Conservation (phyloP, 1,140 invertebrate species). For the Papilio aristodemus region DNA sequence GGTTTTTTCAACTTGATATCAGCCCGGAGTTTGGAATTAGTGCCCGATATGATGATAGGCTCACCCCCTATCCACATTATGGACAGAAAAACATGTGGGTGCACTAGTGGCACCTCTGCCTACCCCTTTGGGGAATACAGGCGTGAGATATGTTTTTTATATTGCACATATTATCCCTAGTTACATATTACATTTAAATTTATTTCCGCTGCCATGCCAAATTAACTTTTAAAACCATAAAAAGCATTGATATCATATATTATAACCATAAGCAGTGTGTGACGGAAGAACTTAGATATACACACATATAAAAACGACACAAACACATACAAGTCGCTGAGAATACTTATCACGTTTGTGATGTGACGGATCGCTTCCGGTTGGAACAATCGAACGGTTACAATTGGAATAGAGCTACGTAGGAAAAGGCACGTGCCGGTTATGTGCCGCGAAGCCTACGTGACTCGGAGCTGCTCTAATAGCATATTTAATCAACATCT, state of each 20-base stretch:
- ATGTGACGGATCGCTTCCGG: background rate
- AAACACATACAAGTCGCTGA: background rate
- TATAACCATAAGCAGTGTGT: conserved; percentile 7
- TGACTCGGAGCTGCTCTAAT: conserved; percentile 16
- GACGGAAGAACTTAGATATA: background rate
- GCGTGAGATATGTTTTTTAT: no score
- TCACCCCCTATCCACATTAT: no score
- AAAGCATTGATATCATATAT: conserved; percentile 17
- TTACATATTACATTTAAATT: background rate
- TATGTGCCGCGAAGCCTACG: conserved; percentile 20
- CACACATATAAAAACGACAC: background rate
- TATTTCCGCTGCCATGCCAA: background rate
- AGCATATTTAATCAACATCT: conserved; percentile 13
- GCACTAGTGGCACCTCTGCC: no score
- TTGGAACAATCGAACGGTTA: conserved; percentile 4
- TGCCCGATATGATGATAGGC: no score
- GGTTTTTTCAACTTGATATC: no score
- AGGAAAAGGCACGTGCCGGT: conserved; percentile 29
- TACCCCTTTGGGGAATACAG: no score
- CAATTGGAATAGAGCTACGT: conserved; percentile 2
- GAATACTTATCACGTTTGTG: background rate
- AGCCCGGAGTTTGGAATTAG: no score
- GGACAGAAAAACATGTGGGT: no score
- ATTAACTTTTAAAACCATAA: background rate
- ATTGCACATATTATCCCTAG: background rate